Percentiles rank a stretch among this genome's conserved stretches.
Evolutionary conservation across 2,797 vertebrate species (phyloP).

Genomic region (Sciaenops ocellatus): DNA sequence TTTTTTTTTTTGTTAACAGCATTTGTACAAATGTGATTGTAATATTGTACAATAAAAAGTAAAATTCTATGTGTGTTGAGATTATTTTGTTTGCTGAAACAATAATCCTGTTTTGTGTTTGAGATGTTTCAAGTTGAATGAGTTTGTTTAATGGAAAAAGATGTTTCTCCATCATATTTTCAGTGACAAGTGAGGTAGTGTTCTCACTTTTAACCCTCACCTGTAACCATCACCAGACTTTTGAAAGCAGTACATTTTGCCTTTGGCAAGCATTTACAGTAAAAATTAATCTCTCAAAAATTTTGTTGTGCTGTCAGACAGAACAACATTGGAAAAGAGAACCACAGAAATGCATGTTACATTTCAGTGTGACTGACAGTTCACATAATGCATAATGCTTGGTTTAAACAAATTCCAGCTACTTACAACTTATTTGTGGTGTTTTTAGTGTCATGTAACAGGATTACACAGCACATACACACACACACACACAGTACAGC

Average conservation of each 20-base stretch:
- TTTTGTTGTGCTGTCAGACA: slow-evolving; percentile 1
- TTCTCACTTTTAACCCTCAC: slow-evolving; percentile 3
- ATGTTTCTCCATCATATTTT: not conserved
- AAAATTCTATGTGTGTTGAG: slow-evolving; percentile 29
- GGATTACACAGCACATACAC: not conserved
- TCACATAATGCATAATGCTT: not conserved
- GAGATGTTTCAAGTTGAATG: not conserved
- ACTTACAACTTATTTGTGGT: not conserved
- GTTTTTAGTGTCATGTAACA: not conserved
- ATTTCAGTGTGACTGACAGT: slow-evolving; percentile 26
- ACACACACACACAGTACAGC: not conserved
- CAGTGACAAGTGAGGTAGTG: not conserved
- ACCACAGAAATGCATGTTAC: not conserved
- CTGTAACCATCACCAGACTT: not conserved
- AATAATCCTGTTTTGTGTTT: not conserved
- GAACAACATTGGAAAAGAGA: not conserved
- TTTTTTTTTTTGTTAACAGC: slow-evolving; percentile 69
- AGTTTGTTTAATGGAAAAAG: not conserved
- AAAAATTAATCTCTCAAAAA: not conserved
- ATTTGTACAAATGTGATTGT: slow-evolving; percentile 79
- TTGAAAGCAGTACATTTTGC: slow-evolving; percentile 14
- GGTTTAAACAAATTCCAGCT: not conserved
- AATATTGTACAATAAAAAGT: slow-evolving; percentile 86
- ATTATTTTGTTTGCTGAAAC: slow-evolving; percentile 9
- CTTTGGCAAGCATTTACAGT: not conserved